Base-by-base conservation (phyloP, 2,888 invertebrate species). In the Nemotelus nigrinus region DNA sequence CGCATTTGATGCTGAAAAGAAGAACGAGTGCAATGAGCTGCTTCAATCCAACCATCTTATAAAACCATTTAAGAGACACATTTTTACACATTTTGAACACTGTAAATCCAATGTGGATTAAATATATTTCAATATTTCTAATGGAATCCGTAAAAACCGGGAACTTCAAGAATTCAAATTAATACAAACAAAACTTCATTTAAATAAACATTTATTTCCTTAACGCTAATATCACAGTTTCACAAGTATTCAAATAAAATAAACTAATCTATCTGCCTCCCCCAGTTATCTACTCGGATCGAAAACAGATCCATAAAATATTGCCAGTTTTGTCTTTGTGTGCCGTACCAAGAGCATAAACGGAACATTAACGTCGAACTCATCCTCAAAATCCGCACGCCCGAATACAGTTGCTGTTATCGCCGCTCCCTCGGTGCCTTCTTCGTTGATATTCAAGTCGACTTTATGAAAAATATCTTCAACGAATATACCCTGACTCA, bases 321-420 rank as follows among this genome's bases (percentile, higher is more conserved):
- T 85, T 7, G 91, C 88, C 2, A 91, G 83, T 80, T 90, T 89
- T 3, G 92, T 90, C 3, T 88, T 85, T 81, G 91, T 90, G 82
- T 92, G 90, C 80, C 91, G 88, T 79, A 93, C 91, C 82, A 93
- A 89, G 82, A 93, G 90, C 57, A 92, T 83, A 83, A 93, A 93
- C 0, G 93, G 93, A 71, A 90, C 88, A 82, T 93, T 91, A 3
- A 90, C 91, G 67, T 88, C 86, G 80, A 87, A 86, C 2, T 84
- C 77, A 0, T 88, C 84, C 81, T 88, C 88, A 8, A 88, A 88
- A 0, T 91, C 91, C 58, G 88, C 88, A 78, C 90, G 87, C 6
- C 89, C 87, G 39, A 92, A 82, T 70, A 88, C 85, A 0, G 90
- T 88, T 0, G 88, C 85, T 0, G 92, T 92, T 0, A 90, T 90